These are phyloP conservation scores for Lates calcarifer DNA, from an alignment of 2,113 vertebrate genomes.

Conservation along the genomic window DNA sequence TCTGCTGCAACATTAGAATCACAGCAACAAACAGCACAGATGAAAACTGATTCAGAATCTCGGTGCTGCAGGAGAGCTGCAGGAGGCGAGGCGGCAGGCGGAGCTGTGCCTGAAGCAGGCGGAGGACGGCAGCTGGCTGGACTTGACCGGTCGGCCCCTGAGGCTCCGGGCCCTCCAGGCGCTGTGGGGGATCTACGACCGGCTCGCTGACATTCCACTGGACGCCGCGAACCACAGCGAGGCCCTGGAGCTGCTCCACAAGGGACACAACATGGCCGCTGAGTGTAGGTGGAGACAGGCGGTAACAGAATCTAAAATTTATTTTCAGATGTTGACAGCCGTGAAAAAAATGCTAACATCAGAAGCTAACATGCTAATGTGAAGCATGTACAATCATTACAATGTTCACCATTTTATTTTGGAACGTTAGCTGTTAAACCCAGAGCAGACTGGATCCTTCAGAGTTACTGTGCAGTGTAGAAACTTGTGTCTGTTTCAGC, in stretches of 20 bases:
- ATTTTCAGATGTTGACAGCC: no score
- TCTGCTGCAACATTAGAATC: no score
- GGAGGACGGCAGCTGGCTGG: conserved; percentile 14
- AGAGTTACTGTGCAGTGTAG: fast-evolving
- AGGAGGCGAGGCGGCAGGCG: conserved; percentile 52
- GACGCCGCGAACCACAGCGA: fast-evolving
- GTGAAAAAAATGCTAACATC: no score
- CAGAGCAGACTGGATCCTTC: no score
- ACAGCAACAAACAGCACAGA: not conserved
- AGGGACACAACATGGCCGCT: not conserved
- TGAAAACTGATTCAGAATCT: not conserved
- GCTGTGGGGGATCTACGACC: conserved; percentile 47
- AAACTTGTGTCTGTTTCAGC: conserved; percentile 31
- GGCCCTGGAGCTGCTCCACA: conserved; percentile 44
- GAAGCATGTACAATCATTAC: no score
- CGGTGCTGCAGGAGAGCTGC: conserved; percentile 48
- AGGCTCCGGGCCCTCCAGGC: not conserved
- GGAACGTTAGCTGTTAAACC: no score
- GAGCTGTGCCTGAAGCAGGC: conserved; percentile 46
- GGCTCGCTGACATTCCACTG: conserved; percentile 12
- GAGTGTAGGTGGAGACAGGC: conserved; percentile 48
- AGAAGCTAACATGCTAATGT: no score
- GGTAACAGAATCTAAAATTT: no score
- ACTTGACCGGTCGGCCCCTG: conserved; percentile 31
- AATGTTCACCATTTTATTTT: no score